Evolutionary conservation across 2,113 vertebrate species (phyloP).

Genomic region (Festucalex cinctus): DNA sequence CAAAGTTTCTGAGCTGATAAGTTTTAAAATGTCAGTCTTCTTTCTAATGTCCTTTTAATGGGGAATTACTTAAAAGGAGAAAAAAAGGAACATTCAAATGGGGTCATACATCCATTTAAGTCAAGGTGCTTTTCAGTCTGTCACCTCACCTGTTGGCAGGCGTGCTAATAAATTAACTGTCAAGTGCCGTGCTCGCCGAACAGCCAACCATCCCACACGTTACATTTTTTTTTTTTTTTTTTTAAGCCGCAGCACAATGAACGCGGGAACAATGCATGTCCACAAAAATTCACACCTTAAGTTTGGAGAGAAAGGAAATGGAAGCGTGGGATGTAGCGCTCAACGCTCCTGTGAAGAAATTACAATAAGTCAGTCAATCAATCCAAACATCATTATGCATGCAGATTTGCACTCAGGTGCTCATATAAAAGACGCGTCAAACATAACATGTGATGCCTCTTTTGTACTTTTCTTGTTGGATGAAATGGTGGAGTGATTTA

Average conservation of each 20-base stretch:
- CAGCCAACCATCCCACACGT: slow-evolving; percentile 20
- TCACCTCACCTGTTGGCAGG: not conserved
- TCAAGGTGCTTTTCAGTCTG: not conserved
- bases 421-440: not conserved
- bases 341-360: not conserved
- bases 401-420: not conserved
- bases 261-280: not conserved
- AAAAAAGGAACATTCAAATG: not conserved
- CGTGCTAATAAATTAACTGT: not conserved
- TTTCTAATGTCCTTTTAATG: not conserved
- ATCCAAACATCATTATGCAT: not conserved
- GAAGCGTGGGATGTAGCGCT: not conserved
- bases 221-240: slow-evolving; percentile 24
- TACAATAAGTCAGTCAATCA: not conserved
- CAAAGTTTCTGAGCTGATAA: slow-evolving; percentile 1
- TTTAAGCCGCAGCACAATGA: slow-evolving; percentile 29
- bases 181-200: not conserved
- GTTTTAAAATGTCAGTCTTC: slow-evolving; percentile 28
- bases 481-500: no score
- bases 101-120: not conserved
- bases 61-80: not conserved
- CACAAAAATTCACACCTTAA: not conserved
- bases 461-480: not conserved
- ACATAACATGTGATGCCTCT: not conserved
- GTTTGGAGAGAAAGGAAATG: not conserved